phyloP scores from a whole-genome alignment of 2,797 vertebrate species.

The Setipinna tenuifilis region DNA sequence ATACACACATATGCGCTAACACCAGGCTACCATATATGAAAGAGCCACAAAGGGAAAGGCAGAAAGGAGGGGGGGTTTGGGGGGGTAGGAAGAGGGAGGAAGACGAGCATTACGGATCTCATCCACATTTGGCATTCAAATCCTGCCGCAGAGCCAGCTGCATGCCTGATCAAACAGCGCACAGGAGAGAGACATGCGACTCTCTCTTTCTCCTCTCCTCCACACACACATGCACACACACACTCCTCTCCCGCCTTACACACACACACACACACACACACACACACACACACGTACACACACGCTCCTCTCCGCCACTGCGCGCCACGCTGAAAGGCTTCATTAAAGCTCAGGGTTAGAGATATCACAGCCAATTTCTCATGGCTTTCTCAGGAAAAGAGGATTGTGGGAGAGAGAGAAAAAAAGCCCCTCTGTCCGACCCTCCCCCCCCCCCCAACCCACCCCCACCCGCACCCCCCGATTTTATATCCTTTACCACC shows the following conservation, averaged over 20 bases:
- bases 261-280: too few species aligned
- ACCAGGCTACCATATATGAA: not conserved
- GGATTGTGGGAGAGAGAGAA: conserved; percentile 64
- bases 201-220: conserved; percentile 47
- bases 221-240: too few species aligned
- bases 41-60: not conserved
- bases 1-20: not conserved
- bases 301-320: conserved; percentile 34
- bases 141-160: conserved; percentile 49
- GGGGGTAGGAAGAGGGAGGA: not conserved
- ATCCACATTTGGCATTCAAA: conserved; percentile 60
- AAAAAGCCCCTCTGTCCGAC: too few species aligned
- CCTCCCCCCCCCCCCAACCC: not conserved
- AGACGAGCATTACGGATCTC: conserved; percentile 49
- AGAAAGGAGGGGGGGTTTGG: conserved; percentile 28
- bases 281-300: not conserved
- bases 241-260: too few species aligned
- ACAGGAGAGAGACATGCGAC: conserved; percentile 51
- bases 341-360: conserved; percentile 67
- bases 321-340: conserved; percentile 64
- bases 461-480: not conserved
- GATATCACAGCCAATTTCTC: conserved; percentile 73
- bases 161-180: conserved; percentile 64
- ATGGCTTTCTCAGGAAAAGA: conserved; percentile 61
- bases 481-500: not conserved